These are phyloP conservation scores for Acanthococcus lagerstroemiae DNA, from an alignment of 2,888 invertebrate species.

Conservation along the genomic window DNA sequence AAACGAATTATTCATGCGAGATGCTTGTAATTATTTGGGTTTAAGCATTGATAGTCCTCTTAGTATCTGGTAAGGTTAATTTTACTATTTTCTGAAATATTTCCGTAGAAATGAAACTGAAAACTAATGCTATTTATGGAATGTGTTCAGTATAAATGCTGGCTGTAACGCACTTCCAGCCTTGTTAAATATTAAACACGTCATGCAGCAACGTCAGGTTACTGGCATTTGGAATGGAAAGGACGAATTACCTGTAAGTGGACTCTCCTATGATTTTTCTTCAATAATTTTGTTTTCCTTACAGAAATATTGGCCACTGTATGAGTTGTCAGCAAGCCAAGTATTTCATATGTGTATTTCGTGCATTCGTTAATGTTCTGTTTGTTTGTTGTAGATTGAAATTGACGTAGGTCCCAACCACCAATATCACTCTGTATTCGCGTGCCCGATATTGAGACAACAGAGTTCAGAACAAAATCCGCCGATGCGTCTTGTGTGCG, in stretches of 20 bases:
- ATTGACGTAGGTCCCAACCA: slow-evolving; percentile 84
- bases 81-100: background rate
- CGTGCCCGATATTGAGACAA: slow-evolving; percentile 94
- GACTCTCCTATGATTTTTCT: background rate
- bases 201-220: slow-evolving; percentile 80
- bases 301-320: too few species aligned
- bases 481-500: slow-evolving; percentile 92
- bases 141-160: slow-evolving; percentile 60
- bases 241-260: slow-evolving; percentile 84
- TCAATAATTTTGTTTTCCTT: background rate
- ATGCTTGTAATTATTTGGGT: slow-evolving; percentile 83
- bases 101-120: too few species aligned
- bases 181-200: slow-evolving; percentile 83
- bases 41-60: slow-evolving; percentile 83
- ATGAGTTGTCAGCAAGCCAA: too few species aligned
- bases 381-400: slow-evolving; percentile 69
- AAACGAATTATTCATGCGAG: slow-evolving; percentile 79
- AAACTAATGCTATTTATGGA: slow-evolving; percentile 10
- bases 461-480: slow-evolving; percentile 94
- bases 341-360: too few species aligned
- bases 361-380: too few species aligned
- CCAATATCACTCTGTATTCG: slow-evolving; percentile 95
- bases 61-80: slow-evolving; percentile 57
- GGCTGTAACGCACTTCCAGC: slow-evolving; percentile 91
- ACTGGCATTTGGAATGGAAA: slow-evolving; percentile 88